These are phyloP conservation scores for Tenualosa thibaudeaui DNA, from an alignment of 2,797 vertebrate species.

Conservation along the genomic window DNA sequence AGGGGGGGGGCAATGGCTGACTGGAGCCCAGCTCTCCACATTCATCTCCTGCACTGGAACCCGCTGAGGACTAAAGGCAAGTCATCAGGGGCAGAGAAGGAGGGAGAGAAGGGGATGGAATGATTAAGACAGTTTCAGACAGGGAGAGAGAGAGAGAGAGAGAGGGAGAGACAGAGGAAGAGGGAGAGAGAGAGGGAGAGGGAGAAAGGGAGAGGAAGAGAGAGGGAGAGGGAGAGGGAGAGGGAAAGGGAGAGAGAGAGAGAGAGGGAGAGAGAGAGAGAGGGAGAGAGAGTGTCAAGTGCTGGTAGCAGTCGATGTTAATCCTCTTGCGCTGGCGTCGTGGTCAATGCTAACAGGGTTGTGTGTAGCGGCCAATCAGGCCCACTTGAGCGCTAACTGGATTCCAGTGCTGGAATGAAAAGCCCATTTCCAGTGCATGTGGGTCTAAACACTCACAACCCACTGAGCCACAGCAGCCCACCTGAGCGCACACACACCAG, in stretches of 20 bases:
- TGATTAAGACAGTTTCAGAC: background rate
- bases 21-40: background rate
- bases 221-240: background rate
- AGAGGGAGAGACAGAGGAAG: background rate
- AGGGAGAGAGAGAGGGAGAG: constrained; percentile 19
- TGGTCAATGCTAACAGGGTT: constrained; percentile 60
- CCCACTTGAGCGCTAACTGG: constrained; percentile 42
- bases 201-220: constrained; percentile 26
- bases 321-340: constrained; percentile 47
- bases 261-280: constrained; percentile 9
- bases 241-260: background rate
- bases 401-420: constrained; percentile 63
- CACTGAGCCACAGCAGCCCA: background rate
- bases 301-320: constrained; percentile 54
- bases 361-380: constrained; percentile 48
- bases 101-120: background rate
- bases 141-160: background rate
- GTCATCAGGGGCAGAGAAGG: background rate
- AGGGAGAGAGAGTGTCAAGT: background rate
- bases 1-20: background rate
- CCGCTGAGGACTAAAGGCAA: background rate
- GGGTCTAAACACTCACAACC: constrained; percentile 42
- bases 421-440: constrained; percentile 52
- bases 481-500: background rate
- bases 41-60: background rate